These are phyloP conservation scores for Malachius bipustulatus DNA, from an alignment of 2,888 invertebrate species.

Conservation along the genomic window DNA sequence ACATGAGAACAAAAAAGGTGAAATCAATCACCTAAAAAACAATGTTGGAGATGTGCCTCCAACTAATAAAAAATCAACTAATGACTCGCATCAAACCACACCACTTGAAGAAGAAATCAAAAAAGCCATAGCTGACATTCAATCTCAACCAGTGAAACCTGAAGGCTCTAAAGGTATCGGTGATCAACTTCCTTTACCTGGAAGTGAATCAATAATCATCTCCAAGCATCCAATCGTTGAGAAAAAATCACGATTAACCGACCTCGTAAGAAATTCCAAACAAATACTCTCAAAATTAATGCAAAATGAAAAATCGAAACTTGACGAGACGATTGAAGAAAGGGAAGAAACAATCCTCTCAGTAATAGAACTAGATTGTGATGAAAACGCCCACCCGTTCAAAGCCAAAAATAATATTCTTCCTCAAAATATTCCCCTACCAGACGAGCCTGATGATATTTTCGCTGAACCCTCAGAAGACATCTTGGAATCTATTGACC, in stretches of 20 bases:
- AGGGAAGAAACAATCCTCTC: constrained; percentile 25
- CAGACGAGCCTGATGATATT: constrained; percentile 14
- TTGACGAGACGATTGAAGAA: constrained; percentile 25
- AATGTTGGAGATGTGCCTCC: too few species aligned
- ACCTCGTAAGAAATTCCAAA: constrained; percentile 34
- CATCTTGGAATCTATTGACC: constrained; percentile 14
- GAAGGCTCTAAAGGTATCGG: too few species aligned
- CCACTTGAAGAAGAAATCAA: constrained; percentile 18
- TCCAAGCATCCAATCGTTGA: constrained; percentile 27
- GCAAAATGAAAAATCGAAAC: constrained; percentile 24
- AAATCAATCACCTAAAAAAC: too few species aligned
- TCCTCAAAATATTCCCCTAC: constrained; percentile 18
- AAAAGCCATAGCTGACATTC: constrained; percentile 19
- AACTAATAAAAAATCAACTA: too few species aligned
- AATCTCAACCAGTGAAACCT: too few species aligned
- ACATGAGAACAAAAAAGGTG: constrained; percentile 3
- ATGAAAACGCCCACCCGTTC: constrained; percentile 4
- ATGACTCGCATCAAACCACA: too few species aligned
- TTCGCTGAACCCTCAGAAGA: constrained; percentile 13
- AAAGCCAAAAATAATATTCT: constrained; percentile 11
- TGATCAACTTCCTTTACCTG: constrained; percentile 22
- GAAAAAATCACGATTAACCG: constrained; percentile 36
- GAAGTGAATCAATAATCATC: constrained; percentile 11
- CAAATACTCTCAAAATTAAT: constrained; percentile 26
- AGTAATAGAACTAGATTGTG: constrained; percentile 21